phyloP scores from a whole-genome alignment of 1,140 invertebrate species.

The Lasioglossum albipes region DNA sequence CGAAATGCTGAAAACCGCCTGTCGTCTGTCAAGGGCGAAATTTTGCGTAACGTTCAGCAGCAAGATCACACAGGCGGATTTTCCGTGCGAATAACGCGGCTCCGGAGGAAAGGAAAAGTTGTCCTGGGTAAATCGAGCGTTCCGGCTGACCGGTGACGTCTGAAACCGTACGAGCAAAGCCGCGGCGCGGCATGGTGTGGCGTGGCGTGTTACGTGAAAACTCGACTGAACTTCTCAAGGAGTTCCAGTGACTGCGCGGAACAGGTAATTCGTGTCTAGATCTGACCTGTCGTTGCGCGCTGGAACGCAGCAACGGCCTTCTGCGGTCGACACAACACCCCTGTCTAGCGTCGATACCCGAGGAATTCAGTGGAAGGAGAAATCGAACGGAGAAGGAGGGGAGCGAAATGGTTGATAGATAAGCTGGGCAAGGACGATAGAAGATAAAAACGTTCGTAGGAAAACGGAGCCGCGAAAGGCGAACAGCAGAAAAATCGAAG shows the following conservation, averaged over 20 bases:
- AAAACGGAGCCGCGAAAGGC: too few relatives aligned
- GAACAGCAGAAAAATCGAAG: neutral
- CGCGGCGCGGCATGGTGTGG: neutral
- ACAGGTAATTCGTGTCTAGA: slow-evolving; percentile 60
- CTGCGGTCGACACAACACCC: neutral
- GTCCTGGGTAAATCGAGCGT: slow-evolving; percentile 44
- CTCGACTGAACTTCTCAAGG: slow-evolving; percentile 58
- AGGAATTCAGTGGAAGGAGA: too few relatives aligned
- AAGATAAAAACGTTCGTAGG: too few relatives aligned
- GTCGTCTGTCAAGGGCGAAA: neutral
- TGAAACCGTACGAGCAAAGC: neutral
- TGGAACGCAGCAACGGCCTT: slow-evolving; percentile 34
- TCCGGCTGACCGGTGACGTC: slow-evolving; percentile 42
- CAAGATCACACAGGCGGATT: slow-evolving; percentile 27
- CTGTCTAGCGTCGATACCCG: neutral
- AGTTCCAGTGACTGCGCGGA: slow-evolving; percentile 56
- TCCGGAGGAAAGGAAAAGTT: slow-evolving; percentile 38
- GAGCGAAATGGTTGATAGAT: too few relatives aligned
- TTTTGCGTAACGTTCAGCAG: slow-evolving; percentile 1
- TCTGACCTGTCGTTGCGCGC: slow-evolving; percentile 34
- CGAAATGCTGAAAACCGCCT: too few relatives aligned
- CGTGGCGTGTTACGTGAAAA: slow-evolving; percentile 53
- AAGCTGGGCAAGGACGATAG: too few relatives aligned
- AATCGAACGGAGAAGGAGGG: too few relatives aligned
- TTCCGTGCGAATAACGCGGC: slow-evolving; percentile 5